A percentile compares a stretch with the other conserved stretches of the same genome.
Evolutionary conservation across 2,797 vertebrate genomes (phyloP).

Genomic region (Arnoldichthys spilopterus): DNA sequence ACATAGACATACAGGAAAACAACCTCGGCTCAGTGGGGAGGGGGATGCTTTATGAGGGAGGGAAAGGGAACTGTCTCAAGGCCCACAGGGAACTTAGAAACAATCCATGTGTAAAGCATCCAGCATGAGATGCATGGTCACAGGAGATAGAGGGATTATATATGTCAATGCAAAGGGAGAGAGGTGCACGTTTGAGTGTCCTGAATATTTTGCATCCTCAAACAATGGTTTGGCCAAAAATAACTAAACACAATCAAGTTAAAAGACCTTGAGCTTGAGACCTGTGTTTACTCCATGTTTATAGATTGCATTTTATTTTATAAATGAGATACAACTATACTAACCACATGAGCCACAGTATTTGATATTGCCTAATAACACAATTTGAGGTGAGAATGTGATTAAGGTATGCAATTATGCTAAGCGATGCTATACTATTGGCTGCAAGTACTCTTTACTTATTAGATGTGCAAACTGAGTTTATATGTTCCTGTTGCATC

Average conservation of each 20-base stretch:
- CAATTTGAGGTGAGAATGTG: neutral
- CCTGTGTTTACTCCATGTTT: no score
- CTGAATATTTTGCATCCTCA: neutral
- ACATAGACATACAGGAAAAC: constrained; percentile 24
- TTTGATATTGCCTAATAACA: neutral
- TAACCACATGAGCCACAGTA: no score
- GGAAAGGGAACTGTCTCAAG: neutral
- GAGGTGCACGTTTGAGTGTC: neutral
- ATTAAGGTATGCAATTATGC: neutral
- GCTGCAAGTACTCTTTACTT: neutral
- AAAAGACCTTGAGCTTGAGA: no score
- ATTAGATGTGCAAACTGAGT: neutral
- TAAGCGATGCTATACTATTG: neutral
- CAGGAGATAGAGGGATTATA: neutral
- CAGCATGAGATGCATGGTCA: neutral
- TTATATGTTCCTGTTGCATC: neutral
- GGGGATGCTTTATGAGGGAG: neutral
- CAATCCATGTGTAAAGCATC: neutral
- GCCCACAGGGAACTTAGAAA: neutral
- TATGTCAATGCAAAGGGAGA: neutral
- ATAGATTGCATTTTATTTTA: no score
- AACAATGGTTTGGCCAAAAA: neutral
- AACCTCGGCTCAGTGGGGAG: constrained; percentile 1
- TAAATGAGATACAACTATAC: neutral
- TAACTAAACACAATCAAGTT: neutral